phyloP scores from a whole-genome alignment of 2,888 invertebrate genomes.

The Cryptops parisi region DNA sequence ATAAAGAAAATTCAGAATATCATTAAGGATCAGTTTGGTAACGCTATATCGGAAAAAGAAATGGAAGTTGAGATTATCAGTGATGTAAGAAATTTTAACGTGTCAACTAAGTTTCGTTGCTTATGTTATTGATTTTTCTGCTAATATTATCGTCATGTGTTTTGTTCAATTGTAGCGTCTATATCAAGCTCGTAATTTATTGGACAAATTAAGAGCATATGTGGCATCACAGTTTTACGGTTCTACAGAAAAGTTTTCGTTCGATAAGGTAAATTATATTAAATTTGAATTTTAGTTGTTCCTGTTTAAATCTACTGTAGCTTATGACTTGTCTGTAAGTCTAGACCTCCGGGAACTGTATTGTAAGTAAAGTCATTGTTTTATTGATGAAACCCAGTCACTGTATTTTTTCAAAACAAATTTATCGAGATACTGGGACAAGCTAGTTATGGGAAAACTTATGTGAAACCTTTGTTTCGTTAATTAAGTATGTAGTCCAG shows the following conservation, averaged over 20 bases:
- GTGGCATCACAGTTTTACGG: slow-evolving; percentile 4
- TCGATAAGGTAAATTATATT: neutral
- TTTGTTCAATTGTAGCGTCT: slow-evolving; percentile 1
- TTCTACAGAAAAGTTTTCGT: slow-evolving; percentile 1
- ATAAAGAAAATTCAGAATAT: slow-evolving; percentile 8
- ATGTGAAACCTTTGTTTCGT: too few species aligned
- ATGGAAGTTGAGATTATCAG: neutral
- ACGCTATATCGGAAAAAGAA: slow-evolving; percentile 5
- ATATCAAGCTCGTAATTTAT: neutral
- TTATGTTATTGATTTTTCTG: too few species aligned
- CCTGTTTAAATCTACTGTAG: too few species aligned
- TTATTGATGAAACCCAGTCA: too few species aligned
- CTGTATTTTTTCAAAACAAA: too few species aligned
- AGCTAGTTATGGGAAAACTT: too few species aligned
- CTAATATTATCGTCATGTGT: too few species aligned
- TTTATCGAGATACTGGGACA: too few species aligned
- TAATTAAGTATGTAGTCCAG: too few species aligned
- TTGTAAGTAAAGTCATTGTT: too few species aligned
- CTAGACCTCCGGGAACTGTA: neutral
- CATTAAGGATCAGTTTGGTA: slow-evolving; percentile 5
- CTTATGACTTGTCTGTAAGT: too few species aligned
- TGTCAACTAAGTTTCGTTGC: neutral
- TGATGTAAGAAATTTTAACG: neutral
- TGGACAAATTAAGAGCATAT: slow-evolving; percentile 7
- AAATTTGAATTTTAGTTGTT: too few species aligned